Base-by-base conservation (phyloP, 1,140 invertebrate species). In the Hermetia illucens region DNA sequence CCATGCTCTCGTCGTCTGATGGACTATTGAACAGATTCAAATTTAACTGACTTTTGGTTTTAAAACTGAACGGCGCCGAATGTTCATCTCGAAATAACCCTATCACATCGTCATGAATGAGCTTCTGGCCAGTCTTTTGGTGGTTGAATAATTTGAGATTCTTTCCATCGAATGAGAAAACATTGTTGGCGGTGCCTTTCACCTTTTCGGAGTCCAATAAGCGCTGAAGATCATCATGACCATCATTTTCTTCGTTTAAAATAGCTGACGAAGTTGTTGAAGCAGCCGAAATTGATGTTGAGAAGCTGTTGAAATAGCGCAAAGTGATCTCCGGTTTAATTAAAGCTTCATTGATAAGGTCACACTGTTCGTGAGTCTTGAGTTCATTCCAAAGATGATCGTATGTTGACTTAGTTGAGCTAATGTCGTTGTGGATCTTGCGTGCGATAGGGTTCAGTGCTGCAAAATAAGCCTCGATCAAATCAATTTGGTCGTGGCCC, bases 31-130 rank as follows among this genome's bases (percentile, higher is more conserved):
- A 24, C 5, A 39, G 15, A 24, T 44, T 19, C 12, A 57, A 41
- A 44, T 58, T 52, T 27, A 55, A 49, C 46, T 58, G 55, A 2
- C 55, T 58, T 34, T 47, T 50, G 4, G 55, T 58, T 17, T 47
- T 46, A 27, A 44, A 52, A 36, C 49, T 49, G 34, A 58, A 58
- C 8, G 55, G 55, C 27, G 24, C 44, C 8, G 55, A 58, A 44
- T 58, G 52, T 34, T 58, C 55, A 42, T 58, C 55, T 2, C 44
- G 51, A 38, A 43, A 52, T 22, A 45, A 31, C 3, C 42, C 38
- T 6, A 36, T 33, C 15, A 44, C 42, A 15, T 58, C 55, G 30
- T 58, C 55, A 13, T 52, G 49, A 3, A 58, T 31, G 9, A 50
- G 31, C 34, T 55, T 55, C 6, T 46, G 19, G 0, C 44, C 52